Evolutionary conservation across 2,797 vertebrate species (phyloP).

Genomic region (Glossophaga mutica): DNA sequence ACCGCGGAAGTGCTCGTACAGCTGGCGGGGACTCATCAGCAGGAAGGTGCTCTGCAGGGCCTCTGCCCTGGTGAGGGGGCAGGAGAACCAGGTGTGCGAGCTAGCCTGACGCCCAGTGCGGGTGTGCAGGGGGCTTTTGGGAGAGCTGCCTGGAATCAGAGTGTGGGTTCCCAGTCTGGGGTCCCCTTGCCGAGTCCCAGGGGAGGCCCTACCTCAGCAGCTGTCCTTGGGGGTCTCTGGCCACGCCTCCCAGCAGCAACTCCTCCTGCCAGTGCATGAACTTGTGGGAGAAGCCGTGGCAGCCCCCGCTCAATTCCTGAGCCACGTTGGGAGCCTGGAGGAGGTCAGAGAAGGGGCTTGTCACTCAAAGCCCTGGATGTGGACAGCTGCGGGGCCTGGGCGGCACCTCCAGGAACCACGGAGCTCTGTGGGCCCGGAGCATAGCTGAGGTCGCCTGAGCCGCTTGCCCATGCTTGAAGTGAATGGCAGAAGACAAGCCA

Average conservation of each 20-base stretch:
- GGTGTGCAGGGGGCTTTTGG: not conserved
- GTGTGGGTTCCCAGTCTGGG: not conserved
- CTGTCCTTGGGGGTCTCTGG: constrained; percentile 89
- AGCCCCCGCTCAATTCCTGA: constrained; percentile 90
- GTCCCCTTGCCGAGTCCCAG: not conserved
- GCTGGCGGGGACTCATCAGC: constrained; percentile 97
- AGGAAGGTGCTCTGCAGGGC: constrained; percentile 98
- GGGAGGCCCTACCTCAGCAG: constrained; percentile 87
- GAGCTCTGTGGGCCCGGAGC: not conserved
- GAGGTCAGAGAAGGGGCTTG: not conserved
- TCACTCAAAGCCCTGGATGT: not conserved
- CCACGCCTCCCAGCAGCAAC: constrained; percentile 92
- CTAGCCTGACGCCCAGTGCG: not conserved
- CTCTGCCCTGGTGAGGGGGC: constrained; percentile 87
- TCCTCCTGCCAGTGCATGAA: constrained; percentile 99
- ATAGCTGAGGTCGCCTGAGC: not conserved
- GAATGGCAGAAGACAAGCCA: not conserved
- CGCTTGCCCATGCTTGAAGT: not conserved
- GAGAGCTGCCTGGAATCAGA: not conserved
- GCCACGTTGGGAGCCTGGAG: constrained; percentile 86
- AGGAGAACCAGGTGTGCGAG: not conserved
- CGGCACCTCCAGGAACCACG: not conserved
- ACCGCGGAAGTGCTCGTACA: constrained; percentile 97
- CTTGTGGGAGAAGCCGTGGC: constrained; percentile 97
- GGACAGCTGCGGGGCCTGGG: not conserved